phyloP scores from a whole-genome alignment of 2,113 vertebrate genomes.

The Cairina moschata region DNA sequence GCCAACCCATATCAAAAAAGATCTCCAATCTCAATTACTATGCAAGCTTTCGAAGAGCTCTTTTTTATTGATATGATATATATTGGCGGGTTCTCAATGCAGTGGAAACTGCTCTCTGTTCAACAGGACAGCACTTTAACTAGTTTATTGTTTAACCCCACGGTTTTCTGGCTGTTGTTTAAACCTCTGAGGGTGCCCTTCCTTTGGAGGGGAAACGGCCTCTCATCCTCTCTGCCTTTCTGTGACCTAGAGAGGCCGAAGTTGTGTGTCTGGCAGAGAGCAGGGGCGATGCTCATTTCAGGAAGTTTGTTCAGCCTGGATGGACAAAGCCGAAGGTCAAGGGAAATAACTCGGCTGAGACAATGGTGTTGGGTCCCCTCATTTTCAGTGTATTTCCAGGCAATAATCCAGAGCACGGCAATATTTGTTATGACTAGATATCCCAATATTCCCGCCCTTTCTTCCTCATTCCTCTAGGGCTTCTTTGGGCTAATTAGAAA shows the following conservation, averaged over 20 bases:
- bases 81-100: conserved; percentile 44
- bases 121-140: conserved; percentile 5
- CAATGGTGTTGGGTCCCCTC: background rate
- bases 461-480: conserved; percentile 18
- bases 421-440: background rate
- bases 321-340: conserved; percentile 48
- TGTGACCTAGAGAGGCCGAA: background rate
- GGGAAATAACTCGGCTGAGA: background rate
- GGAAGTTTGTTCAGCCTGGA: conserved; percentile 17
- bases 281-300: background rate
- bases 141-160: conserved; percentile 56
- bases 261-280: background rate
- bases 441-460: background rate
- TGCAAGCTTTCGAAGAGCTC: conserved; percentile 69
- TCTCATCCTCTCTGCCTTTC: background rate
- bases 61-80: conserved; percentile 67
- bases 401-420: background rate
- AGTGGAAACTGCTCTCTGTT: conserved; percentile 47
- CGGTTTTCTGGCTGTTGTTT: conserved; percentile 19
- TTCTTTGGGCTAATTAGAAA: conserved; percentile 47
- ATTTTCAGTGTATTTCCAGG: conserved; percentile 9
- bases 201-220: background rate
- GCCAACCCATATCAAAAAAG: conserved; percentile 78
- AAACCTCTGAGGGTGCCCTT: conserved; percentile 6
- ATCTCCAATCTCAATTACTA: conserved; percentile 77